Evolutionary conservation across 2,888 invertebrate genomes (phyloP), one percentile per base, ranked within the genome.

Genomic region (Tetropium fuscum): DNA sequence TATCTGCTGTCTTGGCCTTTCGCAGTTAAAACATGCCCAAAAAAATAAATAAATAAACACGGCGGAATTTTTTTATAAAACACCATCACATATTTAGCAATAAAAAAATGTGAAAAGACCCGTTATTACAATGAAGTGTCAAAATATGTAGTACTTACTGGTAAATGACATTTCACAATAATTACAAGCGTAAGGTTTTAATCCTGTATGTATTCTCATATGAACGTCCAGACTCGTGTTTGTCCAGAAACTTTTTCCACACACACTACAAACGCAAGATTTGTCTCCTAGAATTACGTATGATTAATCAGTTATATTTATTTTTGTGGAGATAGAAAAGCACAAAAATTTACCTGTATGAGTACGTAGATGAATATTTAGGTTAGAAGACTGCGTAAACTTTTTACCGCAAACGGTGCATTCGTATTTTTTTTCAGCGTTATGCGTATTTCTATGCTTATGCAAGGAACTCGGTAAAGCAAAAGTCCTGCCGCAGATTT

Each of bases 391-490:
- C 56, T 80, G 80, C 58, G 73, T 76, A 51, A 81, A 82, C 30
- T 75, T 74, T 57, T 77, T 80, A 5, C 76, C 76, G 51, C 82
- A 82, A 49, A 80, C 71, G 38, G 65, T 70, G 62, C 82, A 82
- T 47, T 71, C 74, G 55, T 74, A 78, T 54, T 76, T 77, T 43
- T 76, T 78, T 34, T 77, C 75, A 3, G 66, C 64, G 34, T 58
- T 75, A 56, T 82, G 82, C 8, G 79, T 71, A 36, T 74, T 70
- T 62, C 72, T 70, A 57, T 82, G 82, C 69, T 78, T 81, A 30
- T 80, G 76, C 18, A 81, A 66, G 6, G 79, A 80, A 64, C 81
- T 80, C 0, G 80, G 76, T 11, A 81, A 67, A 2, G 79, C 76
- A 66, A 81, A 82, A 5, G 73, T 75, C 48, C 76, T 75, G 4